phyloP scores from a whole-genome alignment of 2,888 invertebrate genomes.

The Cataglyphis altisquamis region DNA sequence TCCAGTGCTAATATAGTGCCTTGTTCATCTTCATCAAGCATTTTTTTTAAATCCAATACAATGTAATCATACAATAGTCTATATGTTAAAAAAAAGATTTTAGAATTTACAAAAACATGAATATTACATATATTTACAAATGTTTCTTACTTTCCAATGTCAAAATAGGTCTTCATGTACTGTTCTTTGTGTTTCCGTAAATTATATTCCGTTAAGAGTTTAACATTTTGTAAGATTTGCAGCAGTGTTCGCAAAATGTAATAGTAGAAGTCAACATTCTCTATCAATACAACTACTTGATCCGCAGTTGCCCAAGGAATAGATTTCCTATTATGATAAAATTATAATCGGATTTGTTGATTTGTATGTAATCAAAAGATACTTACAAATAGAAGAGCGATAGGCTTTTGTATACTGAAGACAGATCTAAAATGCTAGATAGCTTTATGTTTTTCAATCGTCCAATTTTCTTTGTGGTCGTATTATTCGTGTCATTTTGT shows the following conservation, averaged over 20 bases:
- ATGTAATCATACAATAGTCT: conserved; percentile 83
- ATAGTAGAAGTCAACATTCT: conserved; percentile 88
- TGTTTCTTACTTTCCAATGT: conserved; percentile 83
- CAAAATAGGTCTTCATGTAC: conserved; percentile 82
- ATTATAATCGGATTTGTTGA: conserved; percentile 22
- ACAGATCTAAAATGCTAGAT: conserved; percentile 86
- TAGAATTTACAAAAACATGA: not conserved
- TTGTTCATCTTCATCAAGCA: conserved; percentile 88
- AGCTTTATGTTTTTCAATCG: conserved; percentile 82
- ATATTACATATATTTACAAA: conserved; percentile 22
- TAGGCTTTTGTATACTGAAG: conserved; percentile 85
- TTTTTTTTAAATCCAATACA: conserved; percentile 86
- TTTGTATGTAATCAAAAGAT: conserved; percentile 23
- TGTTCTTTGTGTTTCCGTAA: conserved; percentile 76
- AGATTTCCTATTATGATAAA: conserved; percentile 84
- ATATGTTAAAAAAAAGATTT: conserved; percentile 4
- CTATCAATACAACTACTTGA: conserved; percentile 87
- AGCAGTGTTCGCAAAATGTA: conserved; percentile 87
- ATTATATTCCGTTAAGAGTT: conserved; percentile 82
- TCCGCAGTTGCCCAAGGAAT: conserved; percentile 87
- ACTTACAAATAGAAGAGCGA: conserved; percentile 86
- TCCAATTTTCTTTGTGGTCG: conserved; percentile 78
- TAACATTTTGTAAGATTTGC: conserved; percentile 84
- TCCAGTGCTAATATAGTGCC: conserved; percentile 88
- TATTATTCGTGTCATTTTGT: conserved; percentile 82